Percentiles rank a stretch among this genome's conserved stretches.
Evolutionary conservation across 2,113 vertebrate genomes (phyloP).

Genomic region (Cisticola juncidis): DNA sequence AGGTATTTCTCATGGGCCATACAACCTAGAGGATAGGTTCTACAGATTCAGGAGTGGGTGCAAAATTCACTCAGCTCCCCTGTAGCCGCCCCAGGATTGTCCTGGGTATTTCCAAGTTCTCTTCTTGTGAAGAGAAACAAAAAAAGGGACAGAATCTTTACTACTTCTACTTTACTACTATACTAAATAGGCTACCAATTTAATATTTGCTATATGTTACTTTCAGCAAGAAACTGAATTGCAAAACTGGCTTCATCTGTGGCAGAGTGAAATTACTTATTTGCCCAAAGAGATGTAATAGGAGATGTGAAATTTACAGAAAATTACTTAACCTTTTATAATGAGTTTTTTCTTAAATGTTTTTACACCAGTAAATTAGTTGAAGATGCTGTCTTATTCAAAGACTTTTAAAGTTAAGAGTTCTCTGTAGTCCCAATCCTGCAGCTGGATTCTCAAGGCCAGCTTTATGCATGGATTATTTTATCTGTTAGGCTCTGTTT

Average conservation of each 20-base stretch:
- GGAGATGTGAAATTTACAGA: background rate
- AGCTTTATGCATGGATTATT: background rate
- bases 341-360: background rate
- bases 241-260: background rate
- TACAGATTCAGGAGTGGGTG: background rate
- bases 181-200: background rate
- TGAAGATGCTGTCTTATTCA: background rate
- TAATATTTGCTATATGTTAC: background rate
- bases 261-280: background rate
- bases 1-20: background rate
- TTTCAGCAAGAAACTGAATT: background rate
- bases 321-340: background rate
- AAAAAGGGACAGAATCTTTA: background rate
- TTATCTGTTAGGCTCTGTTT: background rate
- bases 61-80: background rate
- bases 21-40: background rate
- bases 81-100: background rate
- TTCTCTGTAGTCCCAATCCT: background rate
- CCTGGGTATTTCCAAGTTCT: background rate
- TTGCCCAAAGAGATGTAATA: slow-evolving; percentile 11
- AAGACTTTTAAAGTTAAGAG: background rate
- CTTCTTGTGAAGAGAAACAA: background rate
- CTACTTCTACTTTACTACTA: background rate
- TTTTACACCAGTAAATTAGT: background rate
- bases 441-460: background rate